Evolutionary conservation across 2,888 invertebrate genomes (phyloP), one percentile per base, ranked within the genome.

Genomic region (Hypsopygia costalis): DNA sequence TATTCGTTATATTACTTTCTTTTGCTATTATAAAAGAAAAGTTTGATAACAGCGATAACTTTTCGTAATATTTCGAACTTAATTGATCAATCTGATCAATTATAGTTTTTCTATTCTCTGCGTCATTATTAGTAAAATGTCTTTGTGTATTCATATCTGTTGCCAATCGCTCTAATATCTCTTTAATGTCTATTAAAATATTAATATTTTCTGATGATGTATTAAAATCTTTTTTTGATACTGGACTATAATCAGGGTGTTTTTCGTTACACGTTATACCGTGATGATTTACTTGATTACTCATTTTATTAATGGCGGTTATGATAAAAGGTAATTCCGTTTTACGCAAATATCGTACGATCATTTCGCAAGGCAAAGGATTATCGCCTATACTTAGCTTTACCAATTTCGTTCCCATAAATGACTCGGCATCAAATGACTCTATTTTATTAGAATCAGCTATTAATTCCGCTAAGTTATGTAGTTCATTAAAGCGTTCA

Each of bases 381-480:
- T 83, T 83, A 16, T 64, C 69, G 3, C 82, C 81, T 35, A 83
- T 78, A 47, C 82, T 83, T 6, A 83, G 56, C 27, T 43, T 58
- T 6, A 41, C 39, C 31, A 81, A 51, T 46, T 48, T 54, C 0
- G 66, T 68, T 0, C 67, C 59, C 5, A 36, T 11, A 49, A 81
- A 76, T n/a, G 75, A 69, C 22, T 66, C 59, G n/a, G 55, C 42
- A 2, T 56, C 51, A 9, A 82, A 43, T 25, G 55, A 52, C 21
- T 44, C 44, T 35, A 82, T 79, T 46, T 56, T 62, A 47, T 83
- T 83, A 45, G 73, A 50, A 52, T 83, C 82, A 1, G 66, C 71
- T 46, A 79, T 67, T 11, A 83, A 50, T 2, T 53, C 45, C 0
- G 45, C 48, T 33, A 83, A 56, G 37, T 61, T 61, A 29, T 47